Percentiles rank a stretch among this genome's conserved stretches.
phyloP scores from a whole-genome alignment of 2,888 invertebrate species.

The Pheosia tremula region DNA sequence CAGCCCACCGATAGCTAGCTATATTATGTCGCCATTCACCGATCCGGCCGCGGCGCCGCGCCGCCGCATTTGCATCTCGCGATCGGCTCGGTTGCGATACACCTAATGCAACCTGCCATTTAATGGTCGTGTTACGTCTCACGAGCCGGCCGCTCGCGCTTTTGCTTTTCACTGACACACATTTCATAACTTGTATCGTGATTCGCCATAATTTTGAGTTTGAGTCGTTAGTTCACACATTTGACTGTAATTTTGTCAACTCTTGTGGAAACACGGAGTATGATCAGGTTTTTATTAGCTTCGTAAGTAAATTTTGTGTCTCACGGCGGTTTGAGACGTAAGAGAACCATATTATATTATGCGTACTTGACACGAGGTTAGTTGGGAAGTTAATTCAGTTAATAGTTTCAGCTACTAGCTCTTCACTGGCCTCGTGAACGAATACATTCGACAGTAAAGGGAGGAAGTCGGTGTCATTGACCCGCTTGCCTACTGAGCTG shows the following conservation, averaged over 20 bases:
- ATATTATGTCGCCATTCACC: neutral
- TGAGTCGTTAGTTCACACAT: neutral
- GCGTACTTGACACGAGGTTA: too few species aligned
- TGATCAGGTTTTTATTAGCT: too few species aligned
- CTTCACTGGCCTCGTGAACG: too few species aligned
- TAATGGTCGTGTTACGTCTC: slow-evolving; percentile 2
- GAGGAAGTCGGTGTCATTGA: neutral
- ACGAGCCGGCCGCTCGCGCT: neutral
- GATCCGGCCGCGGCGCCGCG: neutral
- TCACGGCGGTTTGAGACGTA: too few species aligned
- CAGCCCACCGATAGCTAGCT: neutral
- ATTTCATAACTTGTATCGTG: slow-evolving; percentile 1
- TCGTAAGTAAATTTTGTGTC: too few species aligned
- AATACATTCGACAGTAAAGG: neutral
- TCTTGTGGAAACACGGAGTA: too few species aligned
- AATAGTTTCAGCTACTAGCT: too few species aligned
- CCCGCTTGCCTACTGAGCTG: neutral
- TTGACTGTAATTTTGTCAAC: too few species aligned
- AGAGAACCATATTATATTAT: too few species aligned
- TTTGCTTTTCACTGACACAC: neutral
- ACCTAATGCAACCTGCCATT: neutral
- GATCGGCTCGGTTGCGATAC: neutral
- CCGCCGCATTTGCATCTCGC: neutral
- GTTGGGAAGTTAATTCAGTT: too few species aligned
- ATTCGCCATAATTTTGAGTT: neutral